Evolutionary conservation across 2,888 invertebrate genomes (phyloP).

Genomic region (Gymnocheta viridis): DNA sequence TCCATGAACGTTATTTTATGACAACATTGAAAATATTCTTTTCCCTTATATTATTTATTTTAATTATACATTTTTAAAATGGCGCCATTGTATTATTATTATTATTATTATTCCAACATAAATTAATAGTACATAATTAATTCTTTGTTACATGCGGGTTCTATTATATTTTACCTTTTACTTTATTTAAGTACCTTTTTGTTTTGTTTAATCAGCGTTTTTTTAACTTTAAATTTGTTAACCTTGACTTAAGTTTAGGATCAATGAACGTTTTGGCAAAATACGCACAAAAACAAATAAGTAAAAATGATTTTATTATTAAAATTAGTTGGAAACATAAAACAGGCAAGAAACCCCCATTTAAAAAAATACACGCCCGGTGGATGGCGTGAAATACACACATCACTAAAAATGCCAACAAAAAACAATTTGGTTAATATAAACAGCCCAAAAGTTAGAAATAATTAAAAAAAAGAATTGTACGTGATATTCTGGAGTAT

Average conservation of each 20-base stretch:
- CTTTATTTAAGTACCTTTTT: not conserved
- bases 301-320: conserved; percentile 63
- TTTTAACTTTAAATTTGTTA: conserved; percentile 67
- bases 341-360: conserved; percentile 29
- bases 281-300: conserved; percentile 58
- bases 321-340: conserved; percentile 62
- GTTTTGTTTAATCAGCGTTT: conserved; percentile 36
- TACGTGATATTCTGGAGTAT: conserved; percentile 31
- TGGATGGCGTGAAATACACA: conserved; percentile 5
- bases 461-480: not conserved
- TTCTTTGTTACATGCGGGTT: conserved; percentile 12
- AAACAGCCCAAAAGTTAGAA: conserved; percentile 4
- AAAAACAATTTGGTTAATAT: conserved; percentile 9
- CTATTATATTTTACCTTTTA: conserved; percentile 16
- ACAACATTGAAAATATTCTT: not conserved
- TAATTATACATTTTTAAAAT: not conserved
- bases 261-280: conserved; percentile 80
- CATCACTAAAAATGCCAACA: not conserved
- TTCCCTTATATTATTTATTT: not conserved
- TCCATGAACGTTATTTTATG: not conserved
- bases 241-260: conserved; percentile 77
- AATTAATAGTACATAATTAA: conserved; percentile 13
- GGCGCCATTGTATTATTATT: not conserved
- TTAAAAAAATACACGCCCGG: conserved; percentile 22
- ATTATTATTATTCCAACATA: conserved; percentile 1